Percentiles rank a stretch among this genome's conserved stretches.
phyloP scores from a whole-genome alignment of 1,140 invertebrate genomes.

The Penaeus japonicus region DNA sequence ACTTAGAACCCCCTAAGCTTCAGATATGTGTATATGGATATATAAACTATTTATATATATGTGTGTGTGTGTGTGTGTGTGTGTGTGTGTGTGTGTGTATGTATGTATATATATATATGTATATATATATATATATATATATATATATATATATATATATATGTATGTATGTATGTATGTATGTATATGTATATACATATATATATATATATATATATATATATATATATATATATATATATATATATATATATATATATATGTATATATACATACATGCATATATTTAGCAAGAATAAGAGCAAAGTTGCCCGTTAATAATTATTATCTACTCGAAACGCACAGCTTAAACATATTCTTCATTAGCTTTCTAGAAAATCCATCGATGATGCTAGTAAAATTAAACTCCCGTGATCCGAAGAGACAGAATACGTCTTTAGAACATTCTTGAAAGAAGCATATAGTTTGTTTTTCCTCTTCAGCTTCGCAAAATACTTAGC shows the following conservation, averaged over 20 bases:
- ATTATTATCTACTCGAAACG: too few species aligned
- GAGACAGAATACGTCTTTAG: too few species aligned
- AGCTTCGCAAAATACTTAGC: too few species aligned
- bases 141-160: not conserved
- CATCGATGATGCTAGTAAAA: too few species aligned
- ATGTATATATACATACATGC: not conserved
- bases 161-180: not conserved
- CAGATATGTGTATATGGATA: not conserved
- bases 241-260: not conserved
- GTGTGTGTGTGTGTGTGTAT: not conserved
- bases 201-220: not conserved
- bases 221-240: not conserved
- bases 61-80: not conserved
- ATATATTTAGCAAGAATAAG: too few species aligned
- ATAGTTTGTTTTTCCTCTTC: too few species aligned
- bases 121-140: not conserved
- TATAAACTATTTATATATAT: not conserved
- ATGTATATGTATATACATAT: not conserved
- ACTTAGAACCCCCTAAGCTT: too few species aligned
- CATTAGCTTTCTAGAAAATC: too few species aligned
- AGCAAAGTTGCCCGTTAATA: too few species aligned
- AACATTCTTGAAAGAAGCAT: too few species aligned
- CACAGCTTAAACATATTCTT: too few species aligned
- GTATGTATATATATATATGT: not conserved
- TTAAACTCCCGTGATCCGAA: too few species aligned